phyloP scores from a whole-genome alignment of 2,888 invertebrate genomes.

The Monopis laevigella region DNA sequence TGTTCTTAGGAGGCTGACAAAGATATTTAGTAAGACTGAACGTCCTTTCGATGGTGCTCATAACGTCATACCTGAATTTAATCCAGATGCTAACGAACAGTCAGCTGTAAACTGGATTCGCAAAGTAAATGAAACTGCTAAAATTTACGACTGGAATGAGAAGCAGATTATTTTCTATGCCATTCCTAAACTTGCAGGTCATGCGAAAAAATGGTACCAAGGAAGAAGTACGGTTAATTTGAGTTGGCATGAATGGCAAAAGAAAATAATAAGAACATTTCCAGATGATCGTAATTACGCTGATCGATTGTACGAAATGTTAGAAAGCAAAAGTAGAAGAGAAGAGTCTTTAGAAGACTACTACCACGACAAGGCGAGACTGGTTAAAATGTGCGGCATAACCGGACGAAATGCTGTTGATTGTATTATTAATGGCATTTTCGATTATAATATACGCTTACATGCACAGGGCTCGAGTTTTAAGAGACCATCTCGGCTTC shows the following conservation, averaged over 20 bases:
- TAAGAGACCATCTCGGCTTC: too few species aligned
- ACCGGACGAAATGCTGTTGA: constrained; percentile 3
- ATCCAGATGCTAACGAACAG: neutral
- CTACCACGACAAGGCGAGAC: constrained; percentile 13
- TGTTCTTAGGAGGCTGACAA: too few species aligned
- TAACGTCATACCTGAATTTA: neutral
- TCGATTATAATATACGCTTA: neutral
- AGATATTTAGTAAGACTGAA: too few species aligned
- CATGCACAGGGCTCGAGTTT: too few species aligned
- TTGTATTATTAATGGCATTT: constrained; percentile 5
- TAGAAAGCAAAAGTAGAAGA: constrained; percentile 13
- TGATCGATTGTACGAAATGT: constrained; percentile 15
- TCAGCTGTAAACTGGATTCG: neutral
- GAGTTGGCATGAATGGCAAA: constrained; percentile 18
- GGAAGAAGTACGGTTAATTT: constrained; percentile 12
- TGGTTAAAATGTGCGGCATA: constrained; percentile 4
- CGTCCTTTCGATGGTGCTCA: too few species aligned
- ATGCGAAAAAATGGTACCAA: neutral
- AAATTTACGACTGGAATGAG: too few species aligned
- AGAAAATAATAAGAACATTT: constrained; percentile 16
- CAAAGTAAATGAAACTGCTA: too few species aligned
- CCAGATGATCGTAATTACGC: constrained; percentile 19
- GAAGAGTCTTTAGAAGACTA: constrained; percentile 18
- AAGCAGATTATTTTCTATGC: too few species aligned
- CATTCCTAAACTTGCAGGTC: neutral